Evolutionary conservation across 1,140 invertebrate genomes (phyloP).

Genomic region (Megalopta genalis): DNA sequence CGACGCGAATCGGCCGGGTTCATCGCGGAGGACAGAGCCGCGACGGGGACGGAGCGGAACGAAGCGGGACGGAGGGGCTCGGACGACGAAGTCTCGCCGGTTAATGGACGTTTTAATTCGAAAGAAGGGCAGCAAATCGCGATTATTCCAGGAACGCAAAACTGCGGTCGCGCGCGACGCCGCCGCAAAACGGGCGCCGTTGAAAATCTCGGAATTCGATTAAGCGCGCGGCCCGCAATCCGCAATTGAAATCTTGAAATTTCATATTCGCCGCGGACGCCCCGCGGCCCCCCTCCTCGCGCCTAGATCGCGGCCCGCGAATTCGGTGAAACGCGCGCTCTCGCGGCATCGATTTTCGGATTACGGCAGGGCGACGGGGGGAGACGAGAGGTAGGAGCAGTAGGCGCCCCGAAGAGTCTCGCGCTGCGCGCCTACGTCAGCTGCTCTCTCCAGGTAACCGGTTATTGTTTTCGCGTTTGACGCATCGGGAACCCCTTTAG

Average conservation of each 20-base stretch:
- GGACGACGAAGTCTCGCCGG: slow-evolving; percentile 25
- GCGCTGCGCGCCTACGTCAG: background rate
- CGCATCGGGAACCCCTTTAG: background rate
- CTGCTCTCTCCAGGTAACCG: background rate
- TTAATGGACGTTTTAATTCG: slow-evolving; percentile 52
- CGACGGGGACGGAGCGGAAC: too few relatives aligned
- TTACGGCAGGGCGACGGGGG: too few relatives aligned
- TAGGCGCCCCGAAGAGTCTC: background rate
- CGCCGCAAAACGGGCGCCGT: slow-evolving; percentile 1
- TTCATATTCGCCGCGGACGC: slow-evolving; percentile 17
- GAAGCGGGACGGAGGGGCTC: too few relatives aligned
- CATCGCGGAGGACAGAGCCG: background rate
- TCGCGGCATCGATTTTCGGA: background rate
- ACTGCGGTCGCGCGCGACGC: slow-evolving; percentile 5
- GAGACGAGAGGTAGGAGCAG: background rate
- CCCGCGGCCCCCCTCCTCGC: too few relatives aligned
- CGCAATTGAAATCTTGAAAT: slow-evolving; percentile 47
- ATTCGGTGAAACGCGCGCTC: background rate
- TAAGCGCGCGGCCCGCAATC: slow-evolving; percentile 25
- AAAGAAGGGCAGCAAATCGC: slow-evolving; percentile 60
- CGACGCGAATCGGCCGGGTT: background rate
- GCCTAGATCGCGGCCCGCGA: background rate
- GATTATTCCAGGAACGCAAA: slow-evolving; percentile 50
- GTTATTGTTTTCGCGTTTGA: background rate
- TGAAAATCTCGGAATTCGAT: slow-evolving; percentile 47